Evolutionary conservation across 2,113 vertebrate genomes (phyloP), one percentile per base, ranked within the genome.

Genomic region (Triplophysa tibetana): DNA sequence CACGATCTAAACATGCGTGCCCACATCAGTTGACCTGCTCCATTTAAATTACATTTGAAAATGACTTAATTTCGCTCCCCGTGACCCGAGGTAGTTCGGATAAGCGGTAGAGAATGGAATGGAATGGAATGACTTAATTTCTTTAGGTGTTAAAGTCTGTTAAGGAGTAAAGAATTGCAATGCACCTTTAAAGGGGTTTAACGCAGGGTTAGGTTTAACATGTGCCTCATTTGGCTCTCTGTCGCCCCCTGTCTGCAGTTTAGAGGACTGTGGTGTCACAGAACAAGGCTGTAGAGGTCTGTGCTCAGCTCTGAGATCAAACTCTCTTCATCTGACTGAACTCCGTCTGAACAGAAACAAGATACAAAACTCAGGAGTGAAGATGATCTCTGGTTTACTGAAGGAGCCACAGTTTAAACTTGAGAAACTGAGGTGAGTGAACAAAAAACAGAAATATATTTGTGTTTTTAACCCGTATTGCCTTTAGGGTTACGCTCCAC

Each of bases 331-430:
- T 0, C 17, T 89, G 58, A 41, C 14, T 0, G 83, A 87, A 75
- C 64, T 91, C 29, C 85, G 89, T 81, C 75, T 91, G 56, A 87
- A 85, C 0, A 72, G 60, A 23, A 91, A 90, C 24, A 6, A 23
- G 19, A 41, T 89, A 14, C 41, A n/a, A 12, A 85, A 91, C 19
- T 66, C 3, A 3, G 89, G 90, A n/a, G 70, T 86, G 3, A 81
- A 73, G 70, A 78, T 64, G 3, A 86, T 91, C 61, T 86, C 82
- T 26, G 0, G 43, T 14, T 85, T 85, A 19, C 61, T 90, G 52
- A 78, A 50, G 7, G 78, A 13, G 16, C 60, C 38, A 0, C 4
- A 29, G 0, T 85, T 87, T 33, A 77, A 43, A 61, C 82, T 91
- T 1, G 63, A 87, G 54, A 88, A 78, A 2, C 63, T 90, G 14